Evolutionary conservation across 2,888 invertebrate species (phyloP), one percentile per base, ranked within the genome.

Genomic region (Eilema griseolum): DNA sequence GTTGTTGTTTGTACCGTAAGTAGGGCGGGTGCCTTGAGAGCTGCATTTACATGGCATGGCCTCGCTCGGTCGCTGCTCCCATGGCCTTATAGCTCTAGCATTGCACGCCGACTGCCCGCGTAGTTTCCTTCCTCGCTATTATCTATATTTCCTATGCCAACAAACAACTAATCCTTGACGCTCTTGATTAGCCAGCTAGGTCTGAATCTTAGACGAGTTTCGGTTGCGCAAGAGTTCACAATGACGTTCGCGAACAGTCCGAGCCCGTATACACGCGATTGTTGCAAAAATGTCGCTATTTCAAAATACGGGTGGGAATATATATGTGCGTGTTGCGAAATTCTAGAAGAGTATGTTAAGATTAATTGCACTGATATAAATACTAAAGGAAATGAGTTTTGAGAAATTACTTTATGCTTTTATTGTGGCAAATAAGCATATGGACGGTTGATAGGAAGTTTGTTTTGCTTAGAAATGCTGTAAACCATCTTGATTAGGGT

Each of bases 21-120:
- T 95, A 92, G 94, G 95, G 89, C 94, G 89, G 86, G 85, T 85
- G 87, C 95, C 94, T 95, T 94, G 95, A 93, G 92, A 86, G 86
- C 83, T 82, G 89, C 90, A 94, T 95, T 95, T 92, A 90, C 94
- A 94, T 94, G 90, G 84, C 68, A 70, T 87, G 93, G 83, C 95
- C 95, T 94, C 94, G 94, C 83, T 76, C 88, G 95, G 94, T 90
- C 94, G 89, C 79, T 90, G 93, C 84, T 88, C 94, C 83, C 84
- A 82, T 84, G 92, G 89, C 92, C 92, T 92, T 85, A 86, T 75
- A 64, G 65, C 76, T 57, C 57, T 79, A 86, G 83, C 88, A 86
- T 84, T 88, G 86, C 88, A 79, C 86, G 83, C 80, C 78, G 81
- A 75, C 79, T 83, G 85, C 85, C 83, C 87, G 81, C 82, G 87